These are phyloP conservation scores for Sebastes itinus DNA, from an alignment of 2,797 vertebrate genomes.

Conservation along the genomic window DNA sequence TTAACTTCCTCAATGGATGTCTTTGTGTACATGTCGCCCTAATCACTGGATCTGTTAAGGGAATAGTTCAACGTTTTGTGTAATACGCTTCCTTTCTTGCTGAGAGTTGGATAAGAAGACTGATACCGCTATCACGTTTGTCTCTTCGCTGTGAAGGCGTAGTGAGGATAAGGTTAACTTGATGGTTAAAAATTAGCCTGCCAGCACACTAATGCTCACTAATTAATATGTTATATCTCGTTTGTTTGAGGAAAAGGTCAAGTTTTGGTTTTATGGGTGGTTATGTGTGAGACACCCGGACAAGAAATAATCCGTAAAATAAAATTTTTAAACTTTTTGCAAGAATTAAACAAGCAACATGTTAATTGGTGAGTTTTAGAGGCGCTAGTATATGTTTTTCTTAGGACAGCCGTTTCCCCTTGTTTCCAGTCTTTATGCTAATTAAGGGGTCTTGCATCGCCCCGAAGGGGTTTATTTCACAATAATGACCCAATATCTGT, in stretches of 20 bases:
- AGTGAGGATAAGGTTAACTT: neutral
- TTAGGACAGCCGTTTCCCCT: neutral
- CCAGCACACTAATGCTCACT: neutral
- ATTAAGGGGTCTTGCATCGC: neutral
- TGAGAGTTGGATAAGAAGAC: neutral
- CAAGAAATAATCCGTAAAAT: neutral
- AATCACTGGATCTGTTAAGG: neutral
- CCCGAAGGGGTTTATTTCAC: no score
- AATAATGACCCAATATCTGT: no score
- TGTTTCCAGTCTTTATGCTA: neutral
- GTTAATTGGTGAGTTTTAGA: neutral
- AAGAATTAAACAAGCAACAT: neutral
- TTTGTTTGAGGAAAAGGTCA: neutral
- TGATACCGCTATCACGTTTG: neutral
- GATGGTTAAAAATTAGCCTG: neutral
- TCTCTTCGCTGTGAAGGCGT: neutral
- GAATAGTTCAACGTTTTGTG: neutral
- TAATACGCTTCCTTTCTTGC: neutral
- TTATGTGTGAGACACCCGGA: neutral
- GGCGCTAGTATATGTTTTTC: neutral
- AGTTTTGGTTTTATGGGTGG: neutral
- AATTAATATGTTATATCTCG: neutral
- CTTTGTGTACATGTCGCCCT: neutral
- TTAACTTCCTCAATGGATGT: neutral
- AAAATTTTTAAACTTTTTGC: neutral